Evolutionary conservation across 1,140 invertebrate genomes (phyloP), one percentile per base, ranked within the genome.

Genomic region (Episyrphus balteatus): DNA sequence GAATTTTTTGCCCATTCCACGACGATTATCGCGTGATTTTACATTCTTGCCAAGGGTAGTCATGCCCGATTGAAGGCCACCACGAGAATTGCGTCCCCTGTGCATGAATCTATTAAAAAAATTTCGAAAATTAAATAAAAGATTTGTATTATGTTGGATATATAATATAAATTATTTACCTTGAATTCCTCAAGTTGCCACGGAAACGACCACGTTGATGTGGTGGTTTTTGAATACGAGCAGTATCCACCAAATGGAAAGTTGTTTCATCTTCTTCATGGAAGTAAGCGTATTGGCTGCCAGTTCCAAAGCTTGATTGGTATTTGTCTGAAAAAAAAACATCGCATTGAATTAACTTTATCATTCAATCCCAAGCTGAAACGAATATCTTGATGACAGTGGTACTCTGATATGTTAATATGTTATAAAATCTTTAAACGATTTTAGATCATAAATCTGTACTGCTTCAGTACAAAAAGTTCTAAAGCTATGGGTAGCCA

Each of bases 251-350:
- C 68, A 98, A 71, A 63, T 98, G 93, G 77, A 98, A 99, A n/a
- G 88, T 91, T 50, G 86, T 93, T 70, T 99, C 94, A 71, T 99
- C 94, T 66, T 99, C 94, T 59, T 98, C 93, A 63, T 98, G 94
- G 66, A 88, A 95, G 61, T 98, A 98, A 1, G 94, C 87, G 75
- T 98, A 98, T 58, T 95, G 92, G 62, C 83, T 92, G 30, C 88
- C 88, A 51, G 87, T 84, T 30, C 92, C 93, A 76, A 96, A 97
- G 55, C 93, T 89, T 26, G 92, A 96, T 44, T 85, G 82, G 70
- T 98, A 98, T 69, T 97, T 97, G 63, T 90, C 91, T 95, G 56
- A 14, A 77, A 74, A 62, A 55, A 48, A 47, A 51, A n/a, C n/a
- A n/a, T n/a, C n/a, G n/a, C n/a, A n/a, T n/a, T n/a, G 13, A 46